Evolutionary conservation across 1,140 invertebrate species (phyloP), one percentile per base, ranked within the genome.

Genomic region (Metopolophium dirhodum): DNA sequence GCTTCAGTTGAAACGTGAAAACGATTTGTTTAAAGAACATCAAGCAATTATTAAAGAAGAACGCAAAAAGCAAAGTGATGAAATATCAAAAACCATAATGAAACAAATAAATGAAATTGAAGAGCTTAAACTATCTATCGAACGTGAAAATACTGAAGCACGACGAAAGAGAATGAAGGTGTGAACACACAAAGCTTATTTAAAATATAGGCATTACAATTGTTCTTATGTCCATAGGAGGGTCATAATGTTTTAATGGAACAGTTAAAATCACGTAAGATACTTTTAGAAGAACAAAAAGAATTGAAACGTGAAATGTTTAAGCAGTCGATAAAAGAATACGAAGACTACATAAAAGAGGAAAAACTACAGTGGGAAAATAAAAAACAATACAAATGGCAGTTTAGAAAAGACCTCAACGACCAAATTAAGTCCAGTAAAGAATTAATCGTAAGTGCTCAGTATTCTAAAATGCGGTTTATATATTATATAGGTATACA

Each of bases 31-130:
- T 23, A 93, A 86, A 37, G 57, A 86, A 54, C 82, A 86, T 20
- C n/a, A 93, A 7, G 35, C n/a, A 11, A 41, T 83, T 26, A 93
- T 93, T 26, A 93, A 93, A 51, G 82, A 86, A 86, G 91, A 93
- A 37, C 82, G 91, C 2, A 86, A 41, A 83, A 93, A 14, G 23
- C 91, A 57, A 51, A 93, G 51, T 57, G 91, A 85, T 8, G 91
- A 93, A 86, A 86, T 86, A 4, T 54, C 82, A 20, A 93, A 57
- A 26, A 85, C 18, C 2, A 2, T 93, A 8, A 26, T 54, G 47
- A 93, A 86, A 37, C 82, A 93, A 51, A 54, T 54, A 20, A 54
- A 85, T 8, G 91, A 93, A 51, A 93, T 93, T 41, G 77, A 93
- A 86, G 23, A 85, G 4, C 37, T 41, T 7, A 93, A 93, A 93